A percentile compares a stretch with the other conserved stretches of the same genome.
phyloP scores from a whole-genome alignment of 35 echinoderm and acorn worm species.

The Apostichopus parvimensis region DNA sequence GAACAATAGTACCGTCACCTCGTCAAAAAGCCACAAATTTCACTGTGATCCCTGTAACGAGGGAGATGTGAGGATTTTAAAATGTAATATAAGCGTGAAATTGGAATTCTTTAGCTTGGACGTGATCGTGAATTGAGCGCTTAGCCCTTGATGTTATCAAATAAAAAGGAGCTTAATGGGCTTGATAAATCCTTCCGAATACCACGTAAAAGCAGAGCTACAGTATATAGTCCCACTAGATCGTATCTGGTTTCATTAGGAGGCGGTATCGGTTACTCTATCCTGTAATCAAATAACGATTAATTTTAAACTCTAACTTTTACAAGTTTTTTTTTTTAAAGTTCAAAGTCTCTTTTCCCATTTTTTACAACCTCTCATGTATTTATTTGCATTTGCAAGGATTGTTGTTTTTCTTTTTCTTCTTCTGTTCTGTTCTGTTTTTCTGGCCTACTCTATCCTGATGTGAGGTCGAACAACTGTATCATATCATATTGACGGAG shows the following conservation, averaged over 20 bases:
- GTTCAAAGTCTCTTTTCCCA: background rate
- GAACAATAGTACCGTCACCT: conserved; percentile 40
- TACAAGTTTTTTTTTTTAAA: background rate
- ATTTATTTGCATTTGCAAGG: background rate
- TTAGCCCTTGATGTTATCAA: conserved; percentile 31
- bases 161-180: conserved; percentile 6
- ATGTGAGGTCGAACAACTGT: background rate
- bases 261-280: conserved; percentile 17
- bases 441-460: no score
- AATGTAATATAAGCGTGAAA: conserved; percentile 53
- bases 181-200: background rate
- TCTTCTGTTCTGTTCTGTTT: background rate
- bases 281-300: conserved; percentile 26
- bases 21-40: conserved; percentile 33
- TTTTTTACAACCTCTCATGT: background rate
- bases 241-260: background rate
- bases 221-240: background rate
- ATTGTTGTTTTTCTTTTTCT: background rate
- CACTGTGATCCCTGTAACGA: conserved; percentile 7
- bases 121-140: conserved; percentile 45
- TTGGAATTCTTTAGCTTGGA: conserved; percentile 32
- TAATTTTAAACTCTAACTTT: conserved; percentile 32
- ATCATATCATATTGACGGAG: background rate
- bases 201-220: background rate
- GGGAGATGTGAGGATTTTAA: conserved; percentile 21